Conservation (phyloP, 2,888 invertebrate species). For the Dynastes maya region DNA sequence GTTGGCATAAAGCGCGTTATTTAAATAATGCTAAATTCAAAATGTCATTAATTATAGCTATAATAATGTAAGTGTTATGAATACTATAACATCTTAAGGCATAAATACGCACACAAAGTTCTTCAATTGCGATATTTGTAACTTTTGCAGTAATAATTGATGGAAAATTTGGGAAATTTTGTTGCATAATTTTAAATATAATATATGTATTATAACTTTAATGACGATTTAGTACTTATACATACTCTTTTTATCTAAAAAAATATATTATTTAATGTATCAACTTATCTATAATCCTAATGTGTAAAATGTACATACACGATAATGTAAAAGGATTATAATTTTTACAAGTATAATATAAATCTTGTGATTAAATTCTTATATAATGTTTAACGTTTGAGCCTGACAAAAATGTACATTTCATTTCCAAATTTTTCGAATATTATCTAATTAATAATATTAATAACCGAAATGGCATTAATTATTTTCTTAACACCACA, state of each 20-base stretch:
- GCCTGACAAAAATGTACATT: too few relatives aligned
- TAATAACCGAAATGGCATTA: too few relatives aligned
- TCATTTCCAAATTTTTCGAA: too few relatives aligned
- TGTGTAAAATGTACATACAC: conserved; percentile 2
- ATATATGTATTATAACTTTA: background rate
- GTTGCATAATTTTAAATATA: conserved; percentile 33
- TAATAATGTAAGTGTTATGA: background rate
- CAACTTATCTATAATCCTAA: conserved; percentile 26
- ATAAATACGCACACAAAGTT: too few relatives aligned
- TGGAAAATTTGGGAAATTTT: conserved; percentile 10
- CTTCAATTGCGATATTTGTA: too few relatives aligned
- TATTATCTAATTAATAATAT: too few relatives aligned
- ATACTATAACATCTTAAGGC: background rate
- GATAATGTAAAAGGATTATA: conserved; percentile 27
- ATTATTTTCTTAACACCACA: too few relatives aligned
- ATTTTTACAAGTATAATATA: background rate
- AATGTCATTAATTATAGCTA: background rate
- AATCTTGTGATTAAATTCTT: conserved; percentile 37
- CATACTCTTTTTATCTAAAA: conserved; percentile 18
- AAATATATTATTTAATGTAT: background rate
- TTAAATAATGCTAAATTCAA: conserved; percentile 1
- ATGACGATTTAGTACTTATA: background rate
- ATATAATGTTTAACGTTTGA: conserved; percentile 1
- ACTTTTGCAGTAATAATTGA: too few relatives aligned
- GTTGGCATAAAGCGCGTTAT: conserved; percentile 18